phyloP scores from a whole-genome alignment of 2,113 vertebrate genomes.

The Helogale parvula region DNA sequence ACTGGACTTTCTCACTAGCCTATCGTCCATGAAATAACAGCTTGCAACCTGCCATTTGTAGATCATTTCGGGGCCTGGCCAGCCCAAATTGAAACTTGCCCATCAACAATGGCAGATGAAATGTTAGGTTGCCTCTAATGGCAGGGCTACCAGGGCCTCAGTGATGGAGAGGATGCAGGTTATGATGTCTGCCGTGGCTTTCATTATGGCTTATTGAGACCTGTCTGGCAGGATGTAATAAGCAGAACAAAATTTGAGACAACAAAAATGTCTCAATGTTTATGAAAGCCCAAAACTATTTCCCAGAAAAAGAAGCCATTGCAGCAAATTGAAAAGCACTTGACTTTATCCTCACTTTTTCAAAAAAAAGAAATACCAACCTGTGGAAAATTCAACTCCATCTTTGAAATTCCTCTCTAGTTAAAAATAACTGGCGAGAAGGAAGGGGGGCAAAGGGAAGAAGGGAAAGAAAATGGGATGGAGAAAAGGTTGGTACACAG shows the following conservation, averaged over 20 bases:
- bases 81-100: conserved; percentile 77
- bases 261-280: conserved; percentile 78
- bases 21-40: conserved; percentile 75
- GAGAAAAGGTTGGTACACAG: background rate
- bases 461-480: background rate
- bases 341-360: conserved; percentile 71
- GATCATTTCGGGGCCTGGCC: conserved; percentile 74
- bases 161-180: conserved; percentile 63
- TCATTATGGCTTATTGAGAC: conserved; percentile 69
- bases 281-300: conserved; percentile 71
- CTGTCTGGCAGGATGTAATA: conserved; percentile 78
- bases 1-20: conserved; percentile 51
- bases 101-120: conserved; percentile 74
- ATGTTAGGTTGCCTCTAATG: conserved; percentile 71
- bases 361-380: conserved; percentile 23
- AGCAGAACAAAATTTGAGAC: conserved; percentile 74
- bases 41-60: conserved; percentile 76
- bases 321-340: conserved; percentile 78
- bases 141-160: conserved; percentile 17
- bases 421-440: background rate
- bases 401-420: conserved; percentile 47
- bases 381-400: conserved; percentile 16
- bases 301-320: conserved; percentile 73
- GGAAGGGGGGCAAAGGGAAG: background rate
- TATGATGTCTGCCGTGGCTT: conserved; percentile 56